Conservation (phyloP, 2,113 vertebrate species). For the Dasyprocta punctata region DNA sequence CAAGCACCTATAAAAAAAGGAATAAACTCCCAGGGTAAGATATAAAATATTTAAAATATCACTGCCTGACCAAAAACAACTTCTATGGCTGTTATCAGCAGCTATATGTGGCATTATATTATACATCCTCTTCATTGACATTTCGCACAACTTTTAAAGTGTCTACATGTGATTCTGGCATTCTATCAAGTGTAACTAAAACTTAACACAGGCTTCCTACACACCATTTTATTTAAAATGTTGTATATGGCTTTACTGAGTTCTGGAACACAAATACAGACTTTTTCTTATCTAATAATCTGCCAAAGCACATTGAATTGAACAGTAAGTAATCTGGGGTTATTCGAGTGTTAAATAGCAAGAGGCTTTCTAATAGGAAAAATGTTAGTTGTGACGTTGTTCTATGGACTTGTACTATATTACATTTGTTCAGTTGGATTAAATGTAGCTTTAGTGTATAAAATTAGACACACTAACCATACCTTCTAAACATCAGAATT, state of each 20-base stretch:
- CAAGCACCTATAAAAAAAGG: background rate
- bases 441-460: background rate
- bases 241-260: background rate
- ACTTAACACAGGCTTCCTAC: background rate
- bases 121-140: background rate
- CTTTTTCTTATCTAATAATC: background rate
- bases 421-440: background rate
- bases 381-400: background rate
- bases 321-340: background rate
- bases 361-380: constrained; percentile 4
- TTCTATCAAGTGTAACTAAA: background rate
- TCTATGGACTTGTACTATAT: background rate
- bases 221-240: background rate
- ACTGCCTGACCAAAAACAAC: background rate
- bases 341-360: background rate
- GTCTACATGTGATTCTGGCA: background rate
- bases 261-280: background rate
- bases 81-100: background rate
- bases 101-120: background rate
- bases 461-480: background rate
- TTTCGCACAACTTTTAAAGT: background rate
- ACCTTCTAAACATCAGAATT: background rate
- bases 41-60: background rate
- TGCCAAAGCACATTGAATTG: background rate
- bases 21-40: background rate